Base-by-base conservation (phyloP, 1,140 invertebrate genomes). In the Scaptodrosophila lebanonensis region DNA sequence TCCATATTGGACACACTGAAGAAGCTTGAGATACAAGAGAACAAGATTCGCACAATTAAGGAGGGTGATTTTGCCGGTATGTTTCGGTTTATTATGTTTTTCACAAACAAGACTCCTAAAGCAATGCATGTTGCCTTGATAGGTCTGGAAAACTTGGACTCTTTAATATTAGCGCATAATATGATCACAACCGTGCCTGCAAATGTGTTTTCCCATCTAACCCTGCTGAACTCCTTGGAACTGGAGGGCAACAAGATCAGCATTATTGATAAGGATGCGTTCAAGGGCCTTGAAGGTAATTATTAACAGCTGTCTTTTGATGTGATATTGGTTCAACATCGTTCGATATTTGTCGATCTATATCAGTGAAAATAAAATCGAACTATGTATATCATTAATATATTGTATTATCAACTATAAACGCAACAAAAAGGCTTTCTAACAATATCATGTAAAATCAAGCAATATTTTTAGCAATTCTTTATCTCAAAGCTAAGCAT, bases 11-110 rank as follows among this genome's bases (percentile, higher is more conserved):
- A 93, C 60, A 94, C 92, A 58, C 87, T 97, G 32, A 94, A 93
- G 79, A 95, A 94, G 71, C 88, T 97, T 6, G 95, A 97, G 86
- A 91, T 97, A 85, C 94, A 95, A 79, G 94, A 96, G 84, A 97
- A 97, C 87, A 90, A 90, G 51, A 94, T 97, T 38, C 88, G 90
- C 3, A 87, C 89, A 7, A 95, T 97, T 48, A 87, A 89, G 9
- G 93, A 95, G 77, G 93, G 93, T 6, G 94, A 96, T 87, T 96
- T 96, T 87, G 90, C 91, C 88, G 95, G 95, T 95, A 88, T 40
- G 2, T n/a, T n/a, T n/a, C n/a, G n/a, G n/a, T n/a, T n/a, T n/a
- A n/a, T n/a, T n/a, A n/a, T n/a, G n/a, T n/a, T n/a, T n/a, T n/a
- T n/a, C n/a, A n/a, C n/a, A n/a, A n/a, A n/a, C n/a, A n/a, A n/a